Evolutionary conservation across 2,888 invertebrate species (phyloP), one percentile per base, ranked within the genome.

Genomic region (Morpho helenor): DNA sequence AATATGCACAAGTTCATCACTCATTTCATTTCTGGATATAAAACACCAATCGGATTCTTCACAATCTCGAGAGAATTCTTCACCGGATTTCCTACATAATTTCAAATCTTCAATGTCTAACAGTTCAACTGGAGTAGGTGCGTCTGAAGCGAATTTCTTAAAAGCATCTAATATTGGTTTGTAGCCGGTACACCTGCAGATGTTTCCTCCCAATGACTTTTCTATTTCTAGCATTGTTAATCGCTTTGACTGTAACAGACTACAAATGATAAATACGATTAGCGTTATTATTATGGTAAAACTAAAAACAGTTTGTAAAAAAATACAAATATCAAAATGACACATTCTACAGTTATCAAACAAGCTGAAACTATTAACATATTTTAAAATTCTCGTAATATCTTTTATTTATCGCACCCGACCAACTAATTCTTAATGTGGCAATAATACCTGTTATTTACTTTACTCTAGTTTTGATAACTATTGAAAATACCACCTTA

Each of bases 131-230:
- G 75, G 31, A 31, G 31, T 66, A 0, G 91, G 86, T 7, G 92
- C 91, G 70, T 94, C 94, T 31, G 74, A 83, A 0, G 94, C 94
- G 62, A 95, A 93, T n/a, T 93, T 93, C 72, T 96, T 96, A 78
- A 96, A 95, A 0, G 95, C 93, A 68, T 96, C 95, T 49, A 96
- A 75, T 56, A 96, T 96, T 1, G 96, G 93, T 8, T 96, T 88
- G 69, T 95, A 96, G 0, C 96, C 96, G 0, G 96, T 96, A 72
- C 96, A 96, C 48, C 96, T 92, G 66, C 96, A 96, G 10, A 95
- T 92, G 66, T 95, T 95, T 60, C 95, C 93, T n/a, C 94, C 95
- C 64, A 96, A 94, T 0, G 94, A 92, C 66, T 94, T 92, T 73
- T 96, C 96, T 49, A 95, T 91, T 70, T 95, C 93, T 51, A 92